Evolutionary conservation across 2,888 invertebrate genomes (phyloP).

Genomic region (Rambutsinella grinnellia): DNA sequence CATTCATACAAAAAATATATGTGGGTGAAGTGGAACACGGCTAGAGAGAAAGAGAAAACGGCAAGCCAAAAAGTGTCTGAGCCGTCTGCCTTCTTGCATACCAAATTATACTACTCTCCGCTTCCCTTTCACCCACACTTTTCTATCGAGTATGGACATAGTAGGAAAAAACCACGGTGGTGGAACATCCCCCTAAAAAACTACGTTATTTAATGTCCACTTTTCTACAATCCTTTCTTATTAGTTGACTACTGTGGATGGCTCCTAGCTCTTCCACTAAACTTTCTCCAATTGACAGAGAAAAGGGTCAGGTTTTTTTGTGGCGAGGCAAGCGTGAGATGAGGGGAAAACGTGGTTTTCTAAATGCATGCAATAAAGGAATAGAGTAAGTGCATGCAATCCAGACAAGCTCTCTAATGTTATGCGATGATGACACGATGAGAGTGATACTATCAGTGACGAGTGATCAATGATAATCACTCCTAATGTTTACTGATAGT

Average conservation of each 20-base stretch:
- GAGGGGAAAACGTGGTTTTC: background rate
- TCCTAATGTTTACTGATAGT: background rate
- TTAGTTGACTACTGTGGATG: background rate
- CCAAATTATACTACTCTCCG: conserved; percentile 10
- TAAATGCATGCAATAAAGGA: background rate
- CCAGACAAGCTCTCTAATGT: background rate
- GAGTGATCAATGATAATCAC: background rate
- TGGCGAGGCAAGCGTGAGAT: background rate
- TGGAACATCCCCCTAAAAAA: background rate
- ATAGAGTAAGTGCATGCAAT: background rate
- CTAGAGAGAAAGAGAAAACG: background rate
- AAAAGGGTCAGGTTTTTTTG: background rate
- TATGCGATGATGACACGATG: background rate
- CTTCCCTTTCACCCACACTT: conserved; percentile 5
- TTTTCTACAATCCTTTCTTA: background rate
- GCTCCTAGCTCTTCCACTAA: no score
- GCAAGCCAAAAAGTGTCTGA: background rate
- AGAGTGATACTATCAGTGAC: conserved; percentile 30
- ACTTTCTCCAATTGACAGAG: background rate
- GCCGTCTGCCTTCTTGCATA: conserved; percentile 21
- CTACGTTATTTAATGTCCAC: background rate
- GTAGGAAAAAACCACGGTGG: background rate
- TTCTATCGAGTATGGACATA: background rate
- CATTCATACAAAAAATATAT: conserved; percentile 15
- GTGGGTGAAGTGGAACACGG: conserved; percentile 6